These are phyloP conservation scores for Laterallus jamaicensis DNA, from an alignment of 2,113 vertebrate genomes.

Conservation along the genomic window DNA sequence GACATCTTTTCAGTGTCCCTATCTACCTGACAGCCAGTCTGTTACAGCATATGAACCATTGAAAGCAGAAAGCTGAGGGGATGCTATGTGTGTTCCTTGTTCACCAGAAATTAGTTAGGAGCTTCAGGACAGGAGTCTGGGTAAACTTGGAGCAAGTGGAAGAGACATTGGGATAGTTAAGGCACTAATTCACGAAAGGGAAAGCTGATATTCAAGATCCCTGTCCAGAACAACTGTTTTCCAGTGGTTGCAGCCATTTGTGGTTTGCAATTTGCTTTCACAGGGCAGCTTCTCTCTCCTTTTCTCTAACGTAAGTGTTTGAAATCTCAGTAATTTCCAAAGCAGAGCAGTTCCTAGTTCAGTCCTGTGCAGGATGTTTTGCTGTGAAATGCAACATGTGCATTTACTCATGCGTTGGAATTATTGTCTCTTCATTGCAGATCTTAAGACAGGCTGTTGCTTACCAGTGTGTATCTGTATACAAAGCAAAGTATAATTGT, in stretches of 20 bases:
- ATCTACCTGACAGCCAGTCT: background rate
- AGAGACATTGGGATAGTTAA: background rate
- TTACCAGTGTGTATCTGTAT: background rate
- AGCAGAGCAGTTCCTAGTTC: background rate
- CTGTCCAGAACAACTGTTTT: background rate
- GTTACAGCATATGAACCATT: background rate
- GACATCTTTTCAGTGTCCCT: background rate
- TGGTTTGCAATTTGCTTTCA: background rate
- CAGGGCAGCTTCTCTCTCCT: background rate
- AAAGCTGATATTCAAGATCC: background rate
- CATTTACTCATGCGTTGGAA: background rate
- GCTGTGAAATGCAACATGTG: background rate
- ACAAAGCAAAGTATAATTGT: background rate
- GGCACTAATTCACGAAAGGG: background rate
- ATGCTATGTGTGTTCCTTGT: background rate
- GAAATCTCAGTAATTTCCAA: background rate
- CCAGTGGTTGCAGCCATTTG: background rate
- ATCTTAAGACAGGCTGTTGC: background rate
- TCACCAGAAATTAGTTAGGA: background rate
- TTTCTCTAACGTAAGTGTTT: background rate
- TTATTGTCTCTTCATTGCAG: background rate
- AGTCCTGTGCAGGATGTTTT: background rate
- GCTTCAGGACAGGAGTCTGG: background rate
- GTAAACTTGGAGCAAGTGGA: background rate
- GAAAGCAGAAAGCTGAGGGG: background rate